phyloP scores from a whole-genome alignment of 2,888 invertebrate genomes.

The Ctena decussata region DNA sequence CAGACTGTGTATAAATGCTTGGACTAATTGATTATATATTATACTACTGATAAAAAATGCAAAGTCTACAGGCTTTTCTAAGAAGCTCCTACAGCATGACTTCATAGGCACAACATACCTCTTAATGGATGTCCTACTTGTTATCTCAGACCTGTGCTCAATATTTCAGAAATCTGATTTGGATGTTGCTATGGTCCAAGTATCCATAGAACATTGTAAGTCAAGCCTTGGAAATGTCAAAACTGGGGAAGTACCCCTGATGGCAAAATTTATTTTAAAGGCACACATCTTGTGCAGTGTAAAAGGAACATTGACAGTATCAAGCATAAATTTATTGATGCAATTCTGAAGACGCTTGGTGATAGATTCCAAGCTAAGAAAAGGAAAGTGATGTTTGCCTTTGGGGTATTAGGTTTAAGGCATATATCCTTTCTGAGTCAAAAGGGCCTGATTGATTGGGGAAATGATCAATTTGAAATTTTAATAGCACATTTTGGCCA shows the following conservation, averaged over 20 bases:
- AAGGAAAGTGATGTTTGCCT: slow-evolving; percentile 36
- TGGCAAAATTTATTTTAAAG: too few relatives aligned
- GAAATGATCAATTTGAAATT: slow-evolving; percentile 30
- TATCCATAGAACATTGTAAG: slow-evolving; percentile 8
- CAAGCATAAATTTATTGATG: too few relatives aligned
- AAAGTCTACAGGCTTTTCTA: slow-evolving; percentile 33
- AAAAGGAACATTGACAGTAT: too few relatives aligned
- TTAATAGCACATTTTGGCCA: slow-evolving; percentile 19
- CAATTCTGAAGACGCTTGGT: too few relatives aligned
- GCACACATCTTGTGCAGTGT: too few relatives aligned
- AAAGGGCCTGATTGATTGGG: slow-evolving; percentile 15
- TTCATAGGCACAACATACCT: slow-evolving; percentile 11
- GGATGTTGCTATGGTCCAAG: slow-evolving; percentile 16
- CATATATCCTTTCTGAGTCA: slow-evolving; percentile 14
- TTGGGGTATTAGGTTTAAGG: slow-evolving; percentile 22
- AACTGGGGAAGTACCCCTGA: background rate
- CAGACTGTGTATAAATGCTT: slow-evolving; percentile 36
- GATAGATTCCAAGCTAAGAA: slow-evolving; percentile 18
- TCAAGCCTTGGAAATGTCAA: background rate
- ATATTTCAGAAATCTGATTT: slow-evolving; percentile 19
- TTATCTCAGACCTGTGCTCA: slow-evolving; percentile 15
- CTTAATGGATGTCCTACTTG: slow-evolving; percentile 21
- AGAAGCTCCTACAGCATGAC: slow-evolving; percentile 30
- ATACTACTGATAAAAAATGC: slow-evolving; percentile 24
- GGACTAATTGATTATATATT: slow-evolving; percentile 22